These are phyloP conservation scores for Chaunax sp. DNA, from an alignment of 2,797 vertebrate species.

Conservation along the genomic window DNA sequence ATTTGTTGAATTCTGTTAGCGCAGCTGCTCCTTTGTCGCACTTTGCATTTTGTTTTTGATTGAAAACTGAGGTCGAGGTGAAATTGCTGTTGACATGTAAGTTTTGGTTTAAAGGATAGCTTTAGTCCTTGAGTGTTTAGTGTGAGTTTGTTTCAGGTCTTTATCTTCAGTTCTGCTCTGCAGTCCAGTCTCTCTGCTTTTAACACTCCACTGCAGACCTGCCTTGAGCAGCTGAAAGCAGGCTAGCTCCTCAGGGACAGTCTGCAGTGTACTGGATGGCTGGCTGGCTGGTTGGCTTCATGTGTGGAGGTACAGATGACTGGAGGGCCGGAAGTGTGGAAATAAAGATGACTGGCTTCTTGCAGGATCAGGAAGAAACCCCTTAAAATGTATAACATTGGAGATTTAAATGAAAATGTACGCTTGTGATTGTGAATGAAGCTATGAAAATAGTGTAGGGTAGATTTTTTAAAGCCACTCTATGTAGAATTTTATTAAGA, in stretches of 20 bases:
- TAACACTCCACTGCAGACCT: conserved; percentile 55
- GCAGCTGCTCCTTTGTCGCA: conserved; percentile 1
- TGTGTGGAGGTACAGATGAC: conserved; percentile 59
- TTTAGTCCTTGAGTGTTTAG: conserved; percentile 3
- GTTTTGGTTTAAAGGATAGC: conserved; percentile 9
- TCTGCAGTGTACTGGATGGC: conserved; percentile 62
- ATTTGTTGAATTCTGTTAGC: conserved; percentile 23
- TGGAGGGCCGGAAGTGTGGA: conserved; percentile 41
- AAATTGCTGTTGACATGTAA: too few species aligned
- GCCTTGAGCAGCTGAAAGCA: conserved; percentile 74
- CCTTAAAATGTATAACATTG: neutral
- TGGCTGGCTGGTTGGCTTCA: conserved; percentile 53
- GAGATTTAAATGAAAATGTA: neutral
- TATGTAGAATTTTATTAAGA: too few species aligned
- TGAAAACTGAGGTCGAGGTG: neutral
- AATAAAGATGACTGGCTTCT: conserved; percentile 35
- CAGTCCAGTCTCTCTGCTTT: conserved; percentile 45
- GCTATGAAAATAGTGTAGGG: too few species aligned
- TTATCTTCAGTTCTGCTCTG: conserved; percentile 46
- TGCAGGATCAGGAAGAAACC: conserved; percentile 21
- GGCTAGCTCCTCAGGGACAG: conserved; percentile 78
- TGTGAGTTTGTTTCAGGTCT: conserved; percentile 21
- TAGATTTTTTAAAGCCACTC: too few species aligned
- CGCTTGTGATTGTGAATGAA: neutral
- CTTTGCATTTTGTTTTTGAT: conserved; percentile 25